Evolutionary conservation across 2,888 invertebrate genomes (phyloP), one percentile per base, ranked within the genome.

Genomic region (Tiliacea aurago): DNA sequence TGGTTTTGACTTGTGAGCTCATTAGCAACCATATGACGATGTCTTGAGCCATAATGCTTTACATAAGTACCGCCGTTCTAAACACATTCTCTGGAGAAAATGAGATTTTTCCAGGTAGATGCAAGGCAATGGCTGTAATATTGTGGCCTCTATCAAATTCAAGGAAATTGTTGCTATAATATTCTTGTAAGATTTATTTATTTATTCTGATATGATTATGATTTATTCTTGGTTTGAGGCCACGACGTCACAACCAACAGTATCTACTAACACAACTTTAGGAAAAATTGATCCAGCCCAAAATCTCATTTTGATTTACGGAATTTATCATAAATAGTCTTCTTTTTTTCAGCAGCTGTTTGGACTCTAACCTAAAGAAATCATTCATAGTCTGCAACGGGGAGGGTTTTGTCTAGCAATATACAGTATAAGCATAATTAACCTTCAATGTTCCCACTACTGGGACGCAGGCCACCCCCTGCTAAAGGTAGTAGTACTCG

Each of bases 91-190:
- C 55, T 45, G 0, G 15, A 66, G 69, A 43, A 71, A 69, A 81
- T 80, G 84, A 84, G 80, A 71, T 62, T 76, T 49, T 64, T 47
- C 43, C 56, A 55, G 81, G 81, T 58, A 68, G 4, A 62, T 41
- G 15, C 64, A 59, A 37, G 41, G 53, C 41, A 45, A 80, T 51
- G 45, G 10, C 33, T 66, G 13, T 41, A 53, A 70, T 70, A 70
- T 55, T 23, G 45, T 78, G 72, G 66, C 83, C 83, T 79, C 33
- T 63, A 53, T 63, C 15, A 37, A 4, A 64, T 78, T 78, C 73
- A 80, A 78, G 78, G 73, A 62, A 72, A 68, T 45, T 20, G 63
- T 23, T 56, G 43, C 47, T 66, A 77, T 59, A n/a, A 49, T 64
- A 78, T 78, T 64, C 67, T 33, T n/a, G 23, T 28, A 2, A 41